Percentiles rank a stretch among this genome's conserved stretches.
Conservation (phyloP, 1,140 invertebrate genomes). For the Thaumatotibia leucotreta region DNA sequence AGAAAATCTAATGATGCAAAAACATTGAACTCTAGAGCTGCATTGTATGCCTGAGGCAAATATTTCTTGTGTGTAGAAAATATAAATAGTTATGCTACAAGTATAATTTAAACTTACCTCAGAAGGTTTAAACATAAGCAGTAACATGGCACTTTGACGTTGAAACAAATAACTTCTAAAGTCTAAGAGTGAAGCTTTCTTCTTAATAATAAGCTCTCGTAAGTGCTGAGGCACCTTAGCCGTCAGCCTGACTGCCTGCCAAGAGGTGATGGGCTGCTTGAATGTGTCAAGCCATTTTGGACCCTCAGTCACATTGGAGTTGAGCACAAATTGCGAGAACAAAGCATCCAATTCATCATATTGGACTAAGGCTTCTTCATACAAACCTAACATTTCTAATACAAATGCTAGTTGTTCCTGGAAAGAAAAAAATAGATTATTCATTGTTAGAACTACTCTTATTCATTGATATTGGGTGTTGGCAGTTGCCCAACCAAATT, state of each 20-base stretch:
- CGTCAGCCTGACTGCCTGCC: conserved; percentile 88
- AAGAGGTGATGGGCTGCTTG: conserved; percentile 85
- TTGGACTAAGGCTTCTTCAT: conserved; percentile 96
- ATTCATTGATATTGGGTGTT: not conserved
- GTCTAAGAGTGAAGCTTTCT: conserved; percentile 88
- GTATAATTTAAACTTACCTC: conserved; percentile 79
- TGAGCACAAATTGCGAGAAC: conserved; percentile 97
- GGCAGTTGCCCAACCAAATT: too few relatives aligned
- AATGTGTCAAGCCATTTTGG: conserved; percentile 89
- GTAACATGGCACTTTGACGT: conserved; percentile 92
- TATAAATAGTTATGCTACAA: not conserved
- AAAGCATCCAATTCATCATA: conserved; percentile 98
- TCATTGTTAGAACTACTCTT: not conserved
- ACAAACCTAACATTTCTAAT: conserved; percentile 94
- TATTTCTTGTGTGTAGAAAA: too few relatives aligned
- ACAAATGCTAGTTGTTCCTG: conserved; percentile 97
- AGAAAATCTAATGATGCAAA: too few relatives aligned
- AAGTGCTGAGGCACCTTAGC: conserved; percentile 82
- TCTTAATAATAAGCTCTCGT: conserved; percentile 82
- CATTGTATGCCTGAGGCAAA: too few relatives aligned
- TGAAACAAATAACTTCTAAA: conserved; percentile 96
- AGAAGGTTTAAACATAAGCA: conserved; percentile 86
- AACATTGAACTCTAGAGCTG: too few relatives aligned
- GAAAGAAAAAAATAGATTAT: conserved; percentile 43
- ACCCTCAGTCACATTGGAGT: conserved; percentile 90